Percentiles rank a stretch among this genome's conserved stretches.
These are phyloP conservation scores for Salvelinus namaycush DNA, from an alignment of 2,113 vertebrate genomes.

Conservation along the genomic window DNA sequence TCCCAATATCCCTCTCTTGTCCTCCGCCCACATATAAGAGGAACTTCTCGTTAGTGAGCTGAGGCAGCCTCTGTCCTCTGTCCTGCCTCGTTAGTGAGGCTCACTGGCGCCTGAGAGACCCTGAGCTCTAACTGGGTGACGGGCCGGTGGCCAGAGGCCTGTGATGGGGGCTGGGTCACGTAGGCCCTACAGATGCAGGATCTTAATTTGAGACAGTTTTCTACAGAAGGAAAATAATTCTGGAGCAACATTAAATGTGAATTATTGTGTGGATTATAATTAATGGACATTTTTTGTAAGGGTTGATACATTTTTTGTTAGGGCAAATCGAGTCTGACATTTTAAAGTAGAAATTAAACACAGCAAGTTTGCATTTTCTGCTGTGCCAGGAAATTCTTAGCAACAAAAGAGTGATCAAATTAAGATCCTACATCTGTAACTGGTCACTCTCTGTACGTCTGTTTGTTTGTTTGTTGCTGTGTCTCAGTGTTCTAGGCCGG, in stretches of 20 bases:
- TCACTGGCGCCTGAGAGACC: constrained; percentile 16
- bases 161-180: constrained; percentile 64
- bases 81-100: constrained; percentile 24
- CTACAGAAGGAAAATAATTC: too few relatives aligned
- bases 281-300: too few relatives aligned
- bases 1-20: background rate
- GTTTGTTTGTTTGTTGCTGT: constrained; percentile 44
- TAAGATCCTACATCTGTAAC: background rate
- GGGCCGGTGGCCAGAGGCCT: constrained; percentile 39
- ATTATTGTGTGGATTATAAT: too few relatives aligned
- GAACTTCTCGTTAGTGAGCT: constrained; percentile 17
- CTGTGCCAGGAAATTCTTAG: too few relatives aligned
- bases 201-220: too few relatives aligned
- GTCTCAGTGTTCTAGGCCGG: constrained; percentile 27
- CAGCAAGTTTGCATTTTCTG: too few relatives aligned
- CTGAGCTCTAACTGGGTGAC: constrained; percentile 20
- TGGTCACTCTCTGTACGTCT: constrained; percentile 15
- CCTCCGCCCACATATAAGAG: background rate
- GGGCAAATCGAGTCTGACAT: too few relatives aligned
- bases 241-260: too few relatives aligned
- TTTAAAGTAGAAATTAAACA: too few relatives aligned
- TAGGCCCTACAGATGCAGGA: constrained; percentile 44
- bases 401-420: too few relatives aligned
- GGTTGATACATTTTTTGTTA: too few relatives aligned
- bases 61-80: constrained; percentile 7